phyloP scores from a whole-genome alignment of 2,113 vertebrate species.

The Micronycteris hirsuta region DNA sequence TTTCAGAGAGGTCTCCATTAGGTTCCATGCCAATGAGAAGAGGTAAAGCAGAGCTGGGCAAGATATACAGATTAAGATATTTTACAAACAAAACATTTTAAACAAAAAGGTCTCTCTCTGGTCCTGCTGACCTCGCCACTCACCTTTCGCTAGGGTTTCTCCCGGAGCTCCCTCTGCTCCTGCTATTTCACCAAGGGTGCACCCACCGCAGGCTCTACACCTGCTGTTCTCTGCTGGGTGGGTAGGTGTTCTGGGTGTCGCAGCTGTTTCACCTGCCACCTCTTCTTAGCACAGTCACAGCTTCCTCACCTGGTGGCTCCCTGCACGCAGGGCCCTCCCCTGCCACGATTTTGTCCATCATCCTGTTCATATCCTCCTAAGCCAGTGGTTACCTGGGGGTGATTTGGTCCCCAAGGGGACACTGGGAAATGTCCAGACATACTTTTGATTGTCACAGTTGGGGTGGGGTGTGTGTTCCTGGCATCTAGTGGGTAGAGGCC shows the following conservation, averaged over 20 bases:
- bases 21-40: background rate
- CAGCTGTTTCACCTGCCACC: fast-evolving
- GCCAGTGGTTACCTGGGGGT: background rate
- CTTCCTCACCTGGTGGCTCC: background rate
- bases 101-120: background rate
- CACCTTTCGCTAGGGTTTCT: background rate
- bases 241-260: fast-evolving
- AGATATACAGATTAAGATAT: background rate
- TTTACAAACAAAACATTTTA: background rate
- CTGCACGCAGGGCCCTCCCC: background rate
- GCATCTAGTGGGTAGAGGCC: background rate
- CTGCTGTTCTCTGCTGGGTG: background rate
- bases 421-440: background rate
- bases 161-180: fast-evolving
- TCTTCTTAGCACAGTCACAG: background rate
- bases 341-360: background rate
- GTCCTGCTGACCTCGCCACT: background rate
- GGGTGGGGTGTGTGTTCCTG: background rate
- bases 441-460: background rate
- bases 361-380: background rate
- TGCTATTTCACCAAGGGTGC: background rate
- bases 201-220: too few relatives aligned
- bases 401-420: background rate
- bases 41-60: background rate
- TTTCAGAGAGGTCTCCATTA: background rate